A percentile compares a stretch with the other conserved stretches of the same genome.
Evolutionary conservation across 2,888 invertebrate genomes (phyloP).

Genomic region (Mythimna albipuncta): DNA sequence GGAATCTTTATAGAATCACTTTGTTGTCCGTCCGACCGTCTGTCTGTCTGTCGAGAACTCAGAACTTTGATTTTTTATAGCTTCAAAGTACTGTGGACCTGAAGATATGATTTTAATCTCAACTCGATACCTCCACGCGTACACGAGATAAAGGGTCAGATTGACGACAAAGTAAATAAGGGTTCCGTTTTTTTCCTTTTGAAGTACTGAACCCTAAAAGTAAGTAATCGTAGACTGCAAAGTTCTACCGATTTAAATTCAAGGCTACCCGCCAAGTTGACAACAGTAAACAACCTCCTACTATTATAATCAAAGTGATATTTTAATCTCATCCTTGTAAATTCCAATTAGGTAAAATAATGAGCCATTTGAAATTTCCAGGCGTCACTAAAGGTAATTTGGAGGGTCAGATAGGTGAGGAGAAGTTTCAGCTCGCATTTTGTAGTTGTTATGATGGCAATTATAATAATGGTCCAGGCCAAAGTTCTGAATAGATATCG

Average conservation of each 20-base stretch:
- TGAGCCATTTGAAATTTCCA: conserved; percentile 48
- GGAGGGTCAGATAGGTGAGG: conserved; percentile 49
- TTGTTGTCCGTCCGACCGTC: too few species aligned
- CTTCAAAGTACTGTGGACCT: too few species aligned
- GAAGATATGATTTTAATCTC: too few species aligned
- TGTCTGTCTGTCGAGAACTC: too few species aligned
- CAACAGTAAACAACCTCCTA: neutral
- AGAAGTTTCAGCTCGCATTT: conserved; percentile 46
- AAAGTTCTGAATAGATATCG: conserved; percentile 48
- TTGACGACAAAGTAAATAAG: too few species aligned
- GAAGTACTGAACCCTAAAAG: too few species aligned
- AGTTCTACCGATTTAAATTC: neutral
- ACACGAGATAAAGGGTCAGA: too few species aligned
- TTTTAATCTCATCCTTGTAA: conserved; percentile 40
- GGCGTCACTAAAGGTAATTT: conserved; percentile 42
- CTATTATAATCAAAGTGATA: conserved; percentile 31
- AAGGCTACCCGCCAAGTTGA: neutral
- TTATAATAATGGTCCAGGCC: conserved; percentile 56
- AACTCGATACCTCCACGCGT: too few species aligned
- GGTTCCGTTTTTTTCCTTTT: too few species aligned
- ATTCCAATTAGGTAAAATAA: conserved; percentile 54
- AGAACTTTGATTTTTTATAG: too few species aligned
- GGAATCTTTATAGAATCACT: too few species aligned
- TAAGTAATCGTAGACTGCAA: neutral
- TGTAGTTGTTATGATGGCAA: conserved; percentile 52